Base-by-base conservation (phyloP, 2,797 vertebrate genomes). In the Clarias platycephalus region DNA sequence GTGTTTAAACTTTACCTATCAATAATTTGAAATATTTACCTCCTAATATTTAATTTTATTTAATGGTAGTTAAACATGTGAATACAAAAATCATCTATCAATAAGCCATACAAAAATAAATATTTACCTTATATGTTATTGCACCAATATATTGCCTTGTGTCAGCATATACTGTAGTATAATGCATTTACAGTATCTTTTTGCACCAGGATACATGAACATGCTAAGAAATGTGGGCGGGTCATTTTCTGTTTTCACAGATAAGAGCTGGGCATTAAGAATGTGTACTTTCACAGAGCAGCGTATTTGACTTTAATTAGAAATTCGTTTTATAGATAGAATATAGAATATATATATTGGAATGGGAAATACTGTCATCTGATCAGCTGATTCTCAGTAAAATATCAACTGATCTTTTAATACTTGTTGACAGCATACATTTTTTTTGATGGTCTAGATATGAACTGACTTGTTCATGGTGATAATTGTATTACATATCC, bases 221-320 rank as follows among this genome's bases (percentile, higher is more conserved):
- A 82, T 28, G 37, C 7, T 66, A 13, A 44, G 44, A 44, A 90
- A 91, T 20, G 89, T 89, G 91, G 90, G 67, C 2, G 68, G 81
- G 83, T 80, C 74, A 31, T 81, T 87, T 40, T 90, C 92, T 94
- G 93, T 88, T 84, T 60, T 70, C 74, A 28, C 22, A 92, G 94
- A 94, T 94, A 95, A 93, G 89, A 90, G 34, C 18, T 58, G 2
- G 8, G 22, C 44, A 12, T 44, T 44, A 44, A 44, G 44, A 44
- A 44, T 44, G 44, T 12, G 44, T 31, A 37, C n/a, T 13, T 44
- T 49, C 16, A 44, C n/a, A 74, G 37, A 64, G 1, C 8, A 9
- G n/a, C 13, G 53, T 16, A 77, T 20, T 57, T 2, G 16, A 83
- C 16, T 28, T 20, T 44, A 10, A 44, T 2, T 44, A 44, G 9